These are phyloP conservation scores for Podarcis lilfordi DNA, from an alignment of 2,797 vertebrate genomes.

Conservation along the genomic window DNA sequence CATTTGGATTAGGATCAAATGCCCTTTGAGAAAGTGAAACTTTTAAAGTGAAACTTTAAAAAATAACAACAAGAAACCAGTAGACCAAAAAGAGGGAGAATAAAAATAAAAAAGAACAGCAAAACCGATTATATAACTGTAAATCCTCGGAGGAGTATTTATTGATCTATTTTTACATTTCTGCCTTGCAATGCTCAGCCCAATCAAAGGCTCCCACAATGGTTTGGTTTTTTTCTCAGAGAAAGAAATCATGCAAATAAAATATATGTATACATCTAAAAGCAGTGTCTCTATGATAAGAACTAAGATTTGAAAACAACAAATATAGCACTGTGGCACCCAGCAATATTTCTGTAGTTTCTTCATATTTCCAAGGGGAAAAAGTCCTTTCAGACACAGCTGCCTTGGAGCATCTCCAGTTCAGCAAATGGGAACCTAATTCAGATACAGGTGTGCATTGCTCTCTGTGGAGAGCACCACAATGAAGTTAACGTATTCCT, in stretches of 20 bases:
- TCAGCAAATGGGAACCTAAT: background rate
- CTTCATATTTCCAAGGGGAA: background rate
- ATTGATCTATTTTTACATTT: background rate
- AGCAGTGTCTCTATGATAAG: background rate
- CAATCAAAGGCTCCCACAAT: too few relatives aligned
- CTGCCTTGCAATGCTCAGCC: background rate
- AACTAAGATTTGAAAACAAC: background rate
- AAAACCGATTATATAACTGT: background rate
- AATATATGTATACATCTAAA: background rate
- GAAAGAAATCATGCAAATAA: background rate
- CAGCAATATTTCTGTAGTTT: background rate
- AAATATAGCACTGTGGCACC: background rate
- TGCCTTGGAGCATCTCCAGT: background rate
- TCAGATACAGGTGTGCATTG: background rate
- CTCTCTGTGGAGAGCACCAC: background rate
- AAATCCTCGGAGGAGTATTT: background rate
- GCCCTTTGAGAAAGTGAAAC: background rate
- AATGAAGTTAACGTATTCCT: background rate
- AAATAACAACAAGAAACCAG: background rate
- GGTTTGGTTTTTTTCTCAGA: background rate
- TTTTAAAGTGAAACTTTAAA: background rate
- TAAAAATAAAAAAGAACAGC: background rate
- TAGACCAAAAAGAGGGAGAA: background rate
- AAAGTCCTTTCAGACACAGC: background rate
- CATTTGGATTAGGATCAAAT: background rate